Base-by-base conservation (phyloP, 2,888 invertebrate genomes). In the Leucoma salicis region DNA sequence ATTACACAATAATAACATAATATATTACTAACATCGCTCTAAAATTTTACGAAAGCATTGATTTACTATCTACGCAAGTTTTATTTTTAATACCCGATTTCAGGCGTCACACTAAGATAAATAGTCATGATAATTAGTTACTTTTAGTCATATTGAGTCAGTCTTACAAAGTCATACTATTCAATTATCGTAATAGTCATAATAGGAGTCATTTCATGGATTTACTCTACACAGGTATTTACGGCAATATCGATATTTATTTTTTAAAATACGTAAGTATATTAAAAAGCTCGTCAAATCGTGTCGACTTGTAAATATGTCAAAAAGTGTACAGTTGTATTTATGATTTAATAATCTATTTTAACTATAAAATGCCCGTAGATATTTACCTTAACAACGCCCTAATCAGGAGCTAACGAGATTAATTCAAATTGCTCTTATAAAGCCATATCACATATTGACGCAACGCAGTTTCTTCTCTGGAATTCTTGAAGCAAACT, bases 381-480 rank as follows among this genome's bases (percentile, higher is more conserved):
- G 55, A 49, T 58, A 55, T 55, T 55, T 33, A 39, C 35, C 37
- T 45, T 32, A 47, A 44, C 28, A 42, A 49, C 36, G 37, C 33
- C 33, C 40, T 24, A 37, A 31, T 25, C 40, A 46, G 36, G 0
- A 46, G 37, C 38, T 53, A 53, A 39, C 50, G 38, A 47, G 37
- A 43, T 27, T 39, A 10, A 48, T 52, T 51, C 48, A 36, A 2
- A 21, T 39, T 6, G 21, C 11, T 13, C 31, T 32, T 14, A 36
- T 24, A 31, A 42, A 28, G 16, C 32, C 42, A 40, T 66, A 90
- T 91, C 89, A 94, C 90, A 95, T 94, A 79, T 95, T 95, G 37
- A 95, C 91, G 72, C 95, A 95, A 70, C 95, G 95, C 56, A 95
- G 74, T 59, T 93, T 93, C 79, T 94, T 95, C 41, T 93, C 92